Base-by-base conservation (phyloP, 2,113 vertebrate species). In the Lycaon pictus region DNA sequence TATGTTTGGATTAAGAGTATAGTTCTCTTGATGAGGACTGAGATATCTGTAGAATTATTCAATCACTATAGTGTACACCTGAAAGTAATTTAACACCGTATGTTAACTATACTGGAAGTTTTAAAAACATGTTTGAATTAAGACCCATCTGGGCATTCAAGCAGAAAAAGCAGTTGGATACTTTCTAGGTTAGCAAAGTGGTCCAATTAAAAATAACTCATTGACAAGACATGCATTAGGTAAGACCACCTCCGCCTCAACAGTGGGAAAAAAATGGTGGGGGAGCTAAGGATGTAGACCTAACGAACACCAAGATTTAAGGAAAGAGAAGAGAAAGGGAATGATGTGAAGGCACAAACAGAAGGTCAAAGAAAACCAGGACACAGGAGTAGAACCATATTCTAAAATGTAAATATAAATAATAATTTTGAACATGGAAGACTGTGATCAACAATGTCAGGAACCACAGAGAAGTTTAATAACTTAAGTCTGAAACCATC, bases 181-280 rank as follows among this genome's bases (percentile, higher is more conserved):
- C 7, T 76, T 94, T 80, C 35, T 95, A 88, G 7, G 0, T 5
- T 91, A 48, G n/a, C 19, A 29, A 55, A 74, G 23, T 1, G 25
- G 27, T 72, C 9, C 51, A 84, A 0, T 93, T 53, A 83, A 93
- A 88, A 93, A 56, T 22, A 80, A 60, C 27, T 93, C 37, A 55
- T 35, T 7, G 0, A 77, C 55, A 84, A 74, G 51, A 5, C 55
- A 37, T 32, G 12, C 29, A 55, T 92, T 79, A 55, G 12, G 43
- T 86, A 87, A 74, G 35, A 67, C 25, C 43, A 29, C 25, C 7
- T 25, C 25, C 12, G n/a, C 17, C n/a, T 6, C 12, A 32, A 35
- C 19, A 69, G n/a, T 56, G 25, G 17, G 3, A 32, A 25, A 53
- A 29, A 65, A 71, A 0, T 0, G 0, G 4, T 43, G 43, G 32